These are phyloP conservation scores for Boleophthalmus pectinirostris DNA, from an alignment of 2,113 vertebrate genomes.

Conservation along the genomic window DNA sequence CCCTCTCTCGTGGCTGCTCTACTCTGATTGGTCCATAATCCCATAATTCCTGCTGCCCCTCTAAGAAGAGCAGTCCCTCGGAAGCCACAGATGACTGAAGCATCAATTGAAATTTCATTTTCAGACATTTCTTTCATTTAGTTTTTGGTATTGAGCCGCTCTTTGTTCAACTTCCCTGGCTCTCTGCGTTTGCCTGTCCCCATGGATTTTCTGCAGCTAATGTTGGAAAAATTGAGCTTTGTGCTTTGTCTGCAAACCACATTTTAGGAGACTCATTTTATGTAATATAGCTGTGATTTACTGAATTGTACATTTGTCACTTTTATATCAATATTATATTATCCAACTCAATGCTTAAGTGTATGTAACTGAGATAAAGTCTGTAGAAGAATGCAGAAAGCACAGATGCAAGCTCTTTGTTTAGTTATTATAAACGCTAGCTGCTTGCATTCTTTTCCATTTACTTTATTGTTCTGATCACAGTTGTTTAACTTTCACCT, in stretches of 20 bases:
- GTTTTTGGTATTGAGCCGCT: conserved; percentile 36
- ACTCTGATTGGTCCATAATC: conserved; percentile 43
- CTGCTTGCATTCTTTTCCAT: not conserved
- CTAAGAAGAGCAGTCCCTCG: conserved; percentile 34
- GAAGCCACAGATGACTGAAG: conserved; percentile 53
- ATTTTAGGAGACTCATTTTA: conserved; percentile 43
- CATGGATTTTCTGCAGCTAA: conserved; percentile 55
- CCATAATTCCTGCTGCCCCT: conserved; percentile 46
- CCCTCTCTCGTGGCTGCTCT: conserved; percentile 29
- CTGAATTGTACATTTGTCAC: conserved; percentile 44
- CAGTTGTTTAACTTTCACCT: not conserved
- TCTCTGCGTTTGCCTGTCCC: conserved; percentile 23
- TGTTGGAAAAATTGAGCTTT: conserved; percentile 40
- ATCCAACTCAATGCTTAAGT: conserved; percentile 18
- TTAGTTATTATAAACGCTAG: not conserved
- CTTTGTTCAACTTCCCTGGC: conserved; percentile 18
- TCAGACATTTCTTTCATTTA: conserved; percentile 43
- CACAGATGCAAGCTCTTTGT: conserved; percentile 15
- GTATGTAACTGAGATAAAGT: conserved; percentile 59
- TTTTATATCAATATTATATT: conserved; percentile 40
- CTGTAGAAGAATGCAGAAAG: conserved; percentile 6
- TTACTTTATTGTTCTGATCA: not conserved
- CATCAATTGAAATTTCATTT: conserved; percentile 66
- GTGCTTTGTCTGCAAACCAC: conserved; percentile 52
- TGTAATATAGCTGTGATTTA: conserved; percentile 50